Conservation (phyloP, 2,113 vertebrate genomes). For the Tetrax tetrax region DNA sequence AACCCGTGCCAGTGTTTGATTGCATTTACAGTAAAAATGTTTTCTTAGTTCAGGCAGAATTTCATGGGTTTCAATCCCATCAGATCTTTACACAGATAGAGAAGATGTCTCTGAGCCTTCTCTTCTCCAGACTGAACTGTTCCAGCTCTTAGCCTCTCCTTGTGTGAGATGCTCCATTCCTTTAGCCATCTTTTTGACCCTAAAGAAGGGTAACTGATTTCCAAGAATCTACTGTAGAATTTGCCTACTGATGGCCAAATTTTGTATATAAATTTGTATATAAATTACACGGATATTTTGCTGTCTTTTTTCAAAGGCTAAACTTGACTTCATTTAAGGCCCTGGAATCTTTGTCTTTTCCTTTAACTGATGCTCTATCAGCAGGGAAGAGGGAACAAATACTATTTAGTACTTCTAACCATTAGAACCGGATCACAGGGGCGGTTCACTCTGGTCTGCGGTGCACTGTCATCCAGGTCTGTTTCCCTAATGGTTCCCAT, state of each 20-base stretch:
- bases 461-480: background rate
- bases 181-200: background rate
- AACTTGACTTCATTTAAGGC: background rate
- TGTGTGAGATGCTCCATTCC: background rate
- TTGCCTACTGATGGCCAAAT: background rate
- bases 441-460: background rate
- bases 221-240: background rate
- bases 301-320: background rate
- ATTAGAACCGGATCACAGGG: background rate
- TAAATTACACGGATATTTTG: background rate
- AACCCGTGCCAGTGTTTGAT: background rate
- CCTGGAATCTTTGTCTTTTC: background rate
- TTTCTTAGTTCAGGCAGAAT: background rate
- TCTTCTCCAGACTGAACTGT: background rate
- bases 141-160: background rate
- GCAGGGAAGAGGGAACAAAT: background rate
- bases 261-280: background rate
- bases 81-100: background rate
- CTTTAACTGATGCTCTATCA: background rate
- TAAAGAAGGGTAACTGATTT: background rate
- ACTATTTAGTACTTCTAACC: background rate
- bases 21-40: background rate
- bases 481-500: background rate
- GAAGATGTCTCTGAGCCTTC: background rate
- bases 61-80: background rate